A percentile compares a stretch with the other conserved stretches of the same genome.
phyloP scores from a whole-genome alignment of 2,888 invertebrate genomes.

The Actias luna region DNA sequence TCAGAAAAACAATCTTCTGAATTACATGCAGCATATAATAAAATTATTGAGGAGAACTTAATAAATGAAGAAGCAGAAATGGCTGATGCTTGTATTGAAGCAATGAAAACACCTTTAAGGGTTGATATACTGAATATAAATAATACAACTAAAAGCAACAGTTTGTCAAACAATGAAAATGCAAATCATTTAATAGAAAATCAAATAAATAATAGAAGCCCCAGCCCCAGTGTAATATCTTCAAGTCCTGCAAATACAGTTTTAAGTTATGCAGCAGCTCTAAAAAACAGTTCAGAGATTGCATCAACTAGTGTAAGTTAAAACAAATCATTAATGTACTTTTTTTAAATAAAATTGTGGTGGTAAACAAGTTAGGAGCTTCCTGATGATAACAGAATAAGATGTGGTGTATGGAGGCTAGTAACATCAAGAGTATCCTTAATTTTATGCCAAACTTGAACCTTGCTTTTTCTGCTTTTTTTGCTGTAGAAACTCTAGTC shows the following conservation, averaged over 20 bases:
- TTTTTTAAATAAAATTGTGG: too few species aligned
- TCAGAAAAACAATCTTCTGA: constrained; percentile 65
- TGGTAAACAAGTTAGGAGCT: too few species aligned
- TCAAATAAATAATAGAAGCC: constrained; percentile 43
- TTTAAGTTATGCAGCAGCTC: constrained; percentile 65
- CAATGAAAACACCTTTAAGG: constrained; percentile 55
- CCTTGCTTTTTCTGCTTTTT: too few species aligned
- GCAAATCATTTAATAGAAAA: constrained; percentile 44
- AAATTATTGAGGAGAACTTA: constrained; percentile 53
- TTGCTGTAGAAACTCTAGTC: too few species aligned
- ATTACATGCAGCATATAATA: constrained; percentile 53
- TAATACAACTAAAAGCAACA: constrained; percentile 50
- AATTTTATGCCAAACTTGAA: too few species aligned
- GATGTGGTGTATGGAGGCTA: too few species aligned
- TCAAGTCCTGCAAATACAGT: constrained; percentile 46
- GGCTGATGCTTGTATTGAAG: constrained; percentile 67
- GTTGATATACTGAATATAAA: constrained; percentile 58
- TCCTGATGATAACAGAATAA: too few species aligned
- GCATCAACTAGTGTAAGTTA: constrained; percentile 67
- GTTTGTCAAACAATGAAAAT: constrained; percentile 44
- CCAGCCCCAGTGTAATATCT: constrained; percentile 49
- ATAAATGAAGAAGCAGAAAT: constrained; percentile 62
- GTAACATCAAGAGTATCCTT: too few species aligned
- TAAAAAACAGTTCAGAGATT: constrained; percentile 53
- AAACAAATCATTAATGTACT: background rate